Base-by-base conservation (phyloP, 2,797 vertebrate genomes). In the Acomys russatus region DNA sequence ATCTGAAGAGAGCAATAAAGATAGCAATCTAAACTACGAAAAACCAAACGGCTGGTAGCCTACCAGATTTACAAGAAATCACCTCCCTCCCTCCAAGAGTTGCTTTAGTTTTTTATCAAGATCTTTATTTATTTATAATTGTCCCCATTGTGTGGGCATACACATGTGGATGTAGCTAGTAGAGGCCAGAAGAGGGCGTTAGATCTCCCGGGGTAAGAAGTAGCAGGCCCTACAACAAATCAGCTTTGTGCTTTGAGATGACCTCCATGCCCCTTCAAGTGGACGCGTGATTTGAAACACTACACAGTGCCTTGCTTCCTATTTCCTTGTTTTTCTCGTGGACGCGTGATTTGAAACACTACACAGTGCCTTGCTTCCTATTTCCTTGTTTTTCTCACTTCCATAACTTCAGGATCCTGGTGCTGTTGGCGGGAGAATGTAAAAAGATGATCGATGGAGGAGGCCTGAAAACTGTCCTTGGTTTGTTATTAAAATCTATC, bases 331-430 rank as follows among this genome's bases (percentile, higher is more conserved):
- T 35, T 90, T 74, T 77, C 78, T 61, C 51, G n/a, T n/a, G n/a
- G n/a, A n/a, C n/a, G n/a, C n/a, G n/a, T n/a, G 61, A 23, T 35
- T 91, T 90, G 64, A 66, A 83, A 88, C 93, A 44, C 12, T 64
- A 6, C 2, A 54, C 18, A 35, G 6, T 11, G 11, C 6, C 10
- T 51, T 38, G 78, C 15, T 89, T 94, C 74, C 70, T 84, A 77
- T 80, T 85, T 44, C 12, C 71, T 84, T 82, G 28, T 33, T 35
- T 90, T 74, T 77, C 78, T 61, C 51, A 25, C 56, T 87, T 59
- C 30, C 22, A 6, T 44, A 93, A 71, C 18, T 7, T 49, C 33
- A 89, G 56, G 22, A 77, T 89, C 51, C 51, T 11, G 74, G 59
- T 35, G 64, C 17, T 6, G 51, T 90, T 79, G 74, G 66, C 15